Evolutionary conservation across 2,888 invertebrate species (phyloP), one percentile per base, ranked within the genome.

Genomic region (Seira ritae): DNA sequence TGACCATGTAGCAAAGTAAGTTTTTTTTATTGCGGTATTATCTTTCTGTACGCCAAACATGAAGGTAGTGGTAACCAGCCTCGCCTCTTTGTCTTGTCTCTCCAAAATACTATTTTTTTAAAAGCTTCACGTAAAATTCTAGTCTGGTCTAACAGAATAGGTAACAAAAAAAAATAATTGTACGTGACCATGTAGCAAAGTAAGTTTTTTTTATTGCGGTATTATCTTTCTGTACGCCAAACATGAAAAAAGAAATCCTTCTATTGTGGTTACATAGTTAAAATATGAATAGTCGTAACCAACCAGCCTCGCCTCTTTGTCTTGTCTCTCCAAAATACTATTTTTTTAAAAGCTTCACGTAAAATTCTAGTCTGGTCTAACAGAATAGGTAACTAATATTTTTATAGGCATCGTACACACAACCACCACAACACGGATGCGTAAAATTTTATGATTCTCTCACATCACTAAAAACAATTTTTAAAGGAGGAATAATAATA

Each of bases 121-220:
- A 6, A 42, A 42, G 42, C 42, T 42, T 42, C 42, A 42, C 42
- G 42, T 42, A 42, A 1, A n/a, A 55, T 55, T 55, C 12, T 55
- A 31, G 31, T 8, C 31, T 55, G 55, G 55, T 6, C 42, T 42
- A 42, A 12, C 55, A 55, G 31, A 2, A 2, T 31, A n/a, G 55
- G 55, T 55, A 55, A 55, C 55, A 8, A 42, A 70, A 22, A 67
- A 50, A 23, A 10, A 8, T 23, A 37, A 12, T 50, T 68, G 46
- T 31, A 69, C 78, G 78, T 78, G 78, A 71, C 78, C 78, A 42
- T 78, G 71, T 71, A n/a, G 68, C 77, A 77, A 77, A 68, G 76
- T 31, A 31, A 31, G 2, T 55, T 55, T 55, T 55, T 55, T 55
- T 55, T 55, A 55, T 55, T 55, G 15, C 55, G 17, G 17, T 55